These are phyloP conservation scores for Mesoclemmys tuberculata DNA, from an alignment of 2,113 vertebrate species.

Conservation along the genomic window DNA sequence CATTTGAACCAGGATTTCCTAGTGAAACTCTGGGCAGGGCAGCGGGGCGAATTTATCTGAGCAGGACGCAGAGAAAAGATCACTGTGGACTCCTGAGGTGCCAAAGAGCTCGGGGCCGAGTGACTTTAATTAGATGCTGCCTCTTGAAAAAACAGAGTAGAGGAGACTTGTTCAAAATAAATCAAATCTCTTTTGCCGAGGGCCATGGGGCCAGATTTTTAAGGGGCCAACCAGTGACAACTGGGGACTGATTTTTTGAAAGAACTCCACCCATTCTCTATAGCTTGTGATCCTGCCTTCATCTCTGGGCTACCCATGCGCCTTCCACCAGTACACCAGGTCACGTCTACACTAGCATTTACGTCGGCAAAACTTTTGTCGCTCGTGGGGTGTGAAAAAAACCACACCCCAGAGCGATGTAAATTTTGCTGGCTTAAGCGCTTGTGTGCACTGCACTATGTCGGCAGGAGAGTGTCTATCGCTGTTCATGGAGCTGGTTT, in stretches of 20 bases:
- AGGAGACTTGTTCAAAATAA: not conserved
- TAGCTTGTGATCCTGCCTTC: not conserved
- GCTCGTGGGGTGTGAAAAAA: too few relatives aligned
- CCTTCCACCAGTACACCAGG: not conserved
- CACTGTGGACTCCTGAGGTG: not conserved
- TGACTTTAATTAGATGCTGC: not conserved
- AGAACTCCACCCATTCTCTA: not conserved
- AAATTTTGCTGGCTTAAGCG: too few relatives aligned
- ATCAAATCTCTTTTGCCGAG: not conserved
- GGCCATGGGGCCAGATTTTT: not conserved
- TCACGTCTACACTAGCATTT: too few relatives aligned
- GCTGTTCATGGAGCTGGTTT: too few relatives aligned
- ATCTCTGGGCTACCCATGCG: too few relatives aligned
- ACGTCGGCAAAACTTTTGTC: too few relatives aligned
- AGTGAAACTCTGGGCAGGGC: not conserved
- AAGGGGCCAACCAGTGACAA: not conserved
- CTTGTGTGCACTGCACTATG: too few relatives aligned
- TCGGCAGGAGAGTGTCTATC: too few relatives aligned
- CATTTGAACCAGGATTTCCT: not conserved
- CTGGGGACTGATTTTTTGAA: not conserved
- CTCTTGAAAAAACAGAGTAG: not conserved
- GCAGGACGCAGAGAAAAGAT: not conserved
- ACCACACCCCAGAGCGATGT: too few relatives aligned
- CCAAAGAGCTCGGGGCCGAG: not conserved
- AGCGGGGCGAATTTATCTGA: not conserved